Evolutionary conservation across 2,888 invertebrate species (phyloP), one percentile per base, ranked within the genome.

Genomic region (Eupithecia dodoneata): DNA sequence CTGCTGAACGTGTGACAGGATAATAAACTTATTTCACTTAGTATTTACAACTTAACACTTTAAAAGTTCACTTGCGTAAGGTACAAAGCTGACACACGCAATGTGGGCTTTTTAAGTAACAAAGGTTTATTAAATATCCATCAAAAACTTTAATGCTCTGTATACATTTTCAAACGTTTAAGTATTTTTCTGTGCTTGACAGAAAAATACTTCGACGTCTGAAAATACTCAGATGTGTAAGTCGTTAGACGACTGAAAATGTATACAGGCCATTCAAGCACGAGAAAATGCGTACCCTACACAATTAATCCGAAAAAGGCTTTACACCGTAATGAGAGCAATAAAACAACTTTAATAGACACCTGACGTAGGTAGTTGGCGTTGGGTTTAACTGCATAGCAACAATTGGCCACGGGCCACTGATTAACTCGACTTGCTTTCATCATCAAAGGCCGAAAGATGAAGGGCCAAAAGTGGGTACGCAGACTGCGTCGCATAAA

Each of bases 371-470:
- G 12, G 71, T 66, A 49, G 59, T 79, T 71, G 74, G 71, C 59
- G 63, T 47, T 55, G 44, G 44, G 12, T 77, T 74, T 67, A 75
- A 79, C 66, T 73, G 74, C 79, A 76, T 81, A 73, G 75, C 70
- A 79, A 80, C 81, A 80, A 77, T 78, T 80, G 77, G 76, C 76
- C 67, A 76, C 76, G 75, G 75, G 75, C 76, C 75, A 80, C 78
- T 71, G 81, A 76, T 71, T 76, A 76, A 65, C 63, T 59, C 74
- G n/a, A 66, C 77, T 69, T 70, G 55, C 75, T 81, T 80, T 81
- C 79, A 79, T 80, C 79, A 81, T 83, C 80, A 83, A 80, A 82
- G 76, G 70, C 71, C 76, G 69, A 79, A 79, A 72, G 73, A 73
- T 76, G 65, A 67, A 80, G 78, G 78, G 79, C 72, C 78, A 73